A percentile compares a stretch with the other conserved stretches of the same genome.
phyloP scores from a whole-genome alignment of 2,113 vertebrate genomes.

The Pedionomus torquatus region DNA sequence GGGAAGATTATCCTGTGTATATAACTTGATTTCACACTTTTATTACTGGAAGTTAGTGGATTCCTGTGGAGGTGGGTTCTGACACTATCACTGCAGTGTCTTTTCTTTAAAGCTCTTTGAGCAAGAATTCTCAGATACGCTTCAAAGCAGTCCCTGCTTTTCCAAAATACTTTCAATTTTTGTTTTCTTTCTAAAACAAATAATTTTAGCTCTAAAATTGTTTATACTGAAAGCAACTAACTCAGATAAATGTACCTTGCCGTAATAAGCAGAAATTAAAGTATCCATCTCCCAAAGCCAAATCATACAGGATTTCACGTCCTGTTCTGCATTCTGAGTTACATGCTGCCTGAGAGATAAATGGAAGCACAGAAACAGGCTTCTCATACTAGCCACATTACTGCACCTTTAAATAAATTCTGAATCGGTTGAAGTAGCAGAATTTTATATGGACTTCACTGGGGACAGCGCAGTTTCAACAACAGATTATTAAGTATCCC shows the following conservation, averaged over 20 bases:
- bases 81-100: not conserved
- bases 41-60: not conserved
- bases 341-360: not conserved
- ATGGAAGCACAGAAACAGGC: not conserved
- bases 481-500: not conserved
- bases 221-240: not conserved
- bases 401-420: not conserved
- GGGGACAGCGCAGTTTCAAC: not conserved
- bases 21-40: not conserved
- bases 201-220: not conserved
- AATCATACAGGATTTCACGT: not conserved
- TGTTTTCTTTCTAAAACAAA: not conserved
- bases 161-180: not conserved
- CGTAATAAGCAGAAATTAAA: not conserved
- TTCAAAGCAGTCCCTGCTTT: not conserved
- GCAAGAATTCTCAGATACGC: not conserved
- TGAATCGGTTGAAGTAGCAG: not conserved
- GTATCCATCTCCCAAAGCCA: not conserved
- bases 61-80: not conserved
- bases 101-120: not conserved
- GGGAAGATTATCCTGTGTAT: not conserved
- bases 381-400: not conserved
- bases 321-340: not conserved
- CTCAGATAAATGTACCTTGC: not conserved
- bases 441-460: not conserved